phyloP scores from a whole-genome alignment of 2,888 invertebrate species.

The Bombylius major region DNA sequence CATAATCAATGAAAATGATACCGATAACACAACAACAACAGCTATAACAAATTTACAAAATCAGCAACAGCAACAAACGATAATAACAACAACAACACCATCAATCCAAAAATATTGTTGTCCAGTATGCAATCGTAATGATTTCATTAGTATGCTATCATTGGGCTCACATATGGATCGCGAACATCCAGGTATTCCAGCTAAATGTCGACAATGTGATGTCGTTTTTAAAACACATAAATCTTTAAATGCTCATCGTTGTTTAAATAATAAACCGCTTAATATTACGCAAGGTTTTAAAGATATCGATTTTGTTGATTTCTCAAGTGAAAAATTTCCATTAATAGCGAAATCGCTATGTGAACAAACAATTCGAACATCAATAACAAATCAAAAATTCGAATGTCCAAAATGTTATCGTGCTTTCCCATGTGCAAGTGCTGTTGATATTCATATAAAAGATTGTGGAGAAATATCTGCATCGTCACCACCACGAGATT shows the following conservation, averaged over 20 bases:
- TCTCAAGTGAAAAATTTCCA: slow-evolving; percentile 66
- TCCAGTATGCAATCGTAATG: slow-evolving; percentile 48
- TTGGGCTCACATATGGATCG: slow-evolving; percentile 53
- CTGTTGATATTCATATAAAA: slow-evolving; percentile 53
- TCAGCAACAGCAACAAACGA: neutral
- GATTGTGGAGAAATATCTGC: slow-evolving; percentile 31
- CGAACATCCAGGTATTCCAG: slow-evolving; percentile 51
- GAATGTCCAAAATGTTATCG: slow-evolving; percentile 57
- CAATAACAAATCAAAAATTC: slow-evolving; percentile 46
- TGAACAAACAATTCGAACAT: slow-evolving; percentile 50
- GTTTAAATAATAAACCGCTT: slow-evolving; percentile 42
- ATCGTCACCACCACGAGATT: slow-evolving; percentile 12
- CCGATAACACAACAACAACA: slow-evolving; percentile 3
- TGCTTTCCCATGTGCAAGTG: slow-evolving; percentile 57
- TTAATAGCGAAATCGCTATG: slow-evolving; percentile 61
- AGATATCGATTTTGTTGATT: slow-evolving; percentile 66
- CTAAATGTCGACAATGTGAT: slow-evolving; percentile 61
- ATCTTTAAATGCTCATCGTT: slow-evolving; percentile 56
- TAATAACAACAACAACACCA: neutral
- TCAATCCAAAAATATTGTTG: slow-evolving; percentile 37
- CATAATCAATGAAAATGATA: slow-evolving; percentile 15
- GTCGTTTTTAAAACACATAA: slow-evolving; percentile 61
- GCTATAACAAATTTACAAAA: slow-evolving; percentile 6
- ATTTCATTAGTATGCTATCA: slow-evolving; percentile 45
- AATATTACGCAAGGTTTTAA: slow-evolving; percentile 44